Evolutionary conservation across 2,888 invertebrate species (phyloP), one percentile per base, ranked within the genome.

Genomic region (Mimas tiliae): DNA sequence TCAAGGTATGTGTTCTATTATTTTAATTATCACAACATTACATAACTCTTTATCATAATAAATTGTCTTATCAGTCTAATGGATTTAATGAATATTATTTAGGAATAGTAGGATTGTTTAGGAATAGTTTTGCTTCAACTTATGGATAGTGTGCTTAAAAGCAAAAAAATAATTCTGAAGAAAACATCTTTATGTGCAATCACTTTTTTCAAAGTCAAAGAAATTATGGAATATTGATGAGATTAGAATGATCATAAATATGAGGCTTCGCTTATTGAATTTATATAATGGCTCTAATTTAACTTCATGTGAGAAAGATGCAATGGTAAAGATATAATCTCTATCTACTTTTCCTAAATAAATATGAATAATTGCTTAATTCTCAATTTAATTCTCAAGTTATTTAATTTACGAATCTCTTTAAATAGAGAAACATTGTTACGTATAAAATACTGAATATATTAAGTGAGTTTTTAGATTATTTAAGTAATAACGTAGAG

Each of bases 1-100:
- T 99, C 73, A 99, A 99, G 97, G 98, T 98, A 94, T 86, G 93
- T 79, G 58, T 68, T 62, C 34, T 50, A 55, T 65, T 38, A 47
- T 65, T 62, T n/a, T 58, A 51, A 42, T 67, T 34, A 3, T 47
- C n/a, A 62, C 47, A 27, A 47, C 12, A 50, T 27, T 52, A 27
- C 27, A 27, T 52, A 58, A 19, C 6, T 42, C 16, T 11, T 19
- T 53, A 14, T n/a, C 16, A 6, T 16, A 21, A 21, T 8, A 21
- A 11, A 21, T 16, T 48, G 3, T 48, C 6, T 48, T 27, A 27
- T 27, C 4, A 48, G n/a, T 6, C n/a, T 16, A 48, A n/a, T 16
- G 7, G 4, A 16, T 48, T 16, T 48, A 16, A 16, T 16, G n/a
- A 27, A 3, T 27, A n/a, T n/a, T n/a, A n/a, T 27, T 27, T 3